Evolutionary conservation across 2,113 vertebrate species (phyloP).

Genomic region (Thamnophis sirtalis): DNA sequence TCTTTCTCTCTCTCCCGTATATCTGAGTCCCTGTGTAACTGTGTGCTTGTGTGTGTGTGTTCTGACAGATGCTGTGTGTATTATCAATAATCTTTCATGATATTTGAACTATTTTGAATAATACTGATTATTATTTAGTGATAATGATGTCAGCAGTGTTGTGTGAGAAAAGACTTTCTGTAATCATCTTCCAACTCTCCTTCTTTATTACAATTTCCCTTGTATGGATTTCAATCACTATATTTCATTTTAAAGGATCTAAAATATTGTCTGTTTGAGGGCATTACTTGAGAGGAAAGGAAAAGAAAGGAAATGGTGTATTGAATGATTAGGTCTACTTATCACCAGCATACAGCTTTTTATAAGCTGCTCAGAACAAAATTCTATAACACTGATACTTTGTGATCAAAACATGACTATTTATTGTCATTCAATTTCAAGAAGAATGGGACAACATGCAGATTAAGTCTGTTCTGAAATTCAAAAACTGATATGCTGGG

Average conservation of each 20-base stretch:
- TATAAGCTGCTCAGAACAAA: background rate
- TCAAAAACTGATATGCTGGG: background rate
- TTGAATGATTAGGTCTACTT: background rate
- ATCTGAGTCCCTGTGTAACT: background rate
- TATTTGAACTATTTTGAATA: background rate
- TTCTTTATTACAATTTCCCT: background rate
- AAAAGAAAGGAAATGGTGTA: fast-evolving
- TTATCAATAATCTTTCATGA: background rate
- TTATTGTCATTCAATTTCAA: conserved; percentile 11
- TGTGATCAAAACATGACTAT: background rate
- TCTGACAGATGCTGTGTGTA: background rate
- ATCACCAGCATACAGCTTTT: background rate
- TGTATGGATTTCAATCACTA: background rate
- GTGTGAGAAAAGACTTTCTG: background rate
- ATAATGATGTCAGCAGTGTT: background rate
- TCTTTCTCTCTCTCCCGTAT: background rate
- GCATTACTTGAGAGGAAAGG: background rate
- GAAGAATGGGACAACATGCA: background rate
- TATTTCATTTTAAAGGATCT: background rate
- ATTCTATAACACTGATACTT: background rate
- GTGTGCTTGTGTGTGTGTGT: background rate
- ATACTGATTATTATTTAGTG: background rate
- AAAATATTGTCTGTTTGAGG: background rate
- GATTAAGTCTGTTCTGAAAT: conserved; percentile 24
- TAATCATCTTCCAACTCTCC: background rate